Evolutionary conservation across 2,888 invertebrate genomes (phyloP), one percentile per base, ranked within the genome.

Genomic region (Proisotoma minuta): DNA sequence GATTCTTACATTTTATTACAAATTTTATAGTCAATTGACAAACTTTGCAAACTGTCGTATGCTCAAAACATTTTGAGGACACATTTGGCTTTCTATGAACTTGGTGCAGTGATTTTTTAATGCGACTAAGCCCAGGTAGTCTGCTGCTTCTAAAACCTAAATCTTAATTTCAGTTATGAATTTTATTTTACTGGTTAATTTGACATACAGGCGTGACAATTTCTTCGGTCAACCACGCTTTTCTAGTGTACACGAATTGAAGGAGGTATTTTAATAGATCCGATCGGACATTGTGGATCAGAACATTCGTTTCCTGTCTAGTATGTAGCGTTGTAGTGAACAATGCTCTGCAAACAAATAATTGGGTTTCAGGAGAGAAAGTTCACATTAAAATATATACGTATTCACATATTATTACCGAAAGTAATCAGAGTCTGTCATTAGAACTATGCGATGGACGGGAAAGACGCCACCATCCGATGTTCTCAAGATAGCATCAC

Each of bases 371-470:
- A 23, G 27, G 10, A 12, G 1, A 59, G n/a, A n/a, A n/a, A n/a
- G n/a, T n/a, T n/a, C n/a, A n/a, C n/a, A n/a, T n/a, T n/a, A n/a
- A n/a, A n/a, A n/a, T n/a, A n/a, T n/a, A n/a, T n/a, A n/a, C n/a
- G 18, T 18, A 15, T n/a, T 24, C 3, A 18, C n/a, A 5, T 47
- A n/a, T n/a, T 76, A 78, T 78, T 81, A 90, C 90, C 88, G 84
- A 80, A 95, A 95, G 80, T 93, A 95, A 43, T 88, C 86, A 76
- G 94, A 94, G 80, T 91, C 91, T 60, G 92, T 87, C 65, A 89
- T 89, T 74, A 92, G 82, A 73, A 92, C 87, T 62, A 89, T 87
- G 68, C 91, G 84, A 79, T 95, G 94, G 58, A 94, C 89, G 40
- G 88, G 87, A 76, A 91, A 91, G 67, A 83, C 82, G 57, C 86